A percentile compares a stretch with the other conserved stretches of the same genome.
Evolutionary conservation across 1,140 invertebrate genomes (phyloP).

Genomic region (Eufriesea mexicana): DNA sequence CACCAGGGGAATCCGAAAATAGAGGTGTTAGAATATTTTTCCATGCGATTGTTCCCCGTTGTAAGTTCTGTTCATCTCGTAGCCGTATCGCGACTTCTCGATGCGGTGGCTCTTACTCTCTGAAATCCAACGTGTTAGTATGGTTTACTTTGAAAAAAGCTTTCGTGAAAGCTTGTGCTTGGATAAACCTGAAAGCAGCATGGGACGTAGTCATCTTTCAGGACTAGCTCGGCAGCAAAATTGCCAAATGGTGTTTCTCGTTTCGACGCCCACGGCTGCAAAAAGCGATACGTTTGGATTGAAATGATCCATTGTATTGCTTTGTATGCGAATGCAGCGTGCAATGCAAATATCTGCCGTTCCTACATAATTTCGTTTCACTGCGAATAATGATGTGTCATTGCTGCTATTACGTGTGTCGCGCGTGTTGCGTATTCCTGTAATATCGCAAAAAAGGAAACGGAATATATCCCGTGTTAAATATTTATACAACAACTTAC

Average conservation of each 20-base stretch:
- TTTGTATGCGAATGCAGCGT: slow-evolving; percentile 32
- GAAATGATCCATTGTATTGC: slow-evolving; percentile 66
- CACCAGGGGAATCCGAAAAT: too few species aligned
- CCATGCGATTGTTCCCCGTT: background rate
- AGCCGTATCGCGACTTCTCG: background rate
- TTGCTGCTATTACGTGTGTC: slow-evolving; percentile 39
- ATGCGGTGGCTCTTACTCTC: background rate
- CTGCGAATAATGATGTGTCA: slow-evolving; percentile 55
- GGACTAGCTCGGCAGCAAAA: slow-evolving; percentile 58
- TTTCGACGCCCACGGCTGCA: slow-evolving; percentile 54
- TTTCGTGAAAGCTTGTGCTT: slow-evolving; percentile 56
- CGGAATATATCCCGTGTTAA: background rate
- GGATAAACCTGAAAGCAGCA: slow-evolving; percentile 57
- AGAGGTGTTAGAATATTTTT: background rate
- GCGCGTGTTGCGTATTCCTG: background rate
- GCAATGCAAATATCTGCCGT: background rate
- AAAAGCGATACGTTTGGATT: slow-evolving; percentile 68
- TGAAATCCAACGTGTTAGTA: slow-evolving; percentile 14
- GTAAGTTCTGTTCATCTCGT: background rate
- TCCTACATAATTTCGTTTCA: slow-evolving; percentile 52
- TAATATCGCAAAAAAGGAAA: slow-evolving; percentile 5
- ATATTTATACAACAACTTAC: slow-evolving; percentile 23
- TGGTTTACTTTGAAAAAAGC: slow-evolving; percentile 43
- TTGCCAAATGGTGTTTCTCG: slow-evolving; percentile 55
- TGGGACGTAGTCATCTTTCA: slow-evolving; percentile 56